Evolutionary conservation across 1,140 invertebrate species (phyloP).

Genomic region (Bombus huntii): DNA sequence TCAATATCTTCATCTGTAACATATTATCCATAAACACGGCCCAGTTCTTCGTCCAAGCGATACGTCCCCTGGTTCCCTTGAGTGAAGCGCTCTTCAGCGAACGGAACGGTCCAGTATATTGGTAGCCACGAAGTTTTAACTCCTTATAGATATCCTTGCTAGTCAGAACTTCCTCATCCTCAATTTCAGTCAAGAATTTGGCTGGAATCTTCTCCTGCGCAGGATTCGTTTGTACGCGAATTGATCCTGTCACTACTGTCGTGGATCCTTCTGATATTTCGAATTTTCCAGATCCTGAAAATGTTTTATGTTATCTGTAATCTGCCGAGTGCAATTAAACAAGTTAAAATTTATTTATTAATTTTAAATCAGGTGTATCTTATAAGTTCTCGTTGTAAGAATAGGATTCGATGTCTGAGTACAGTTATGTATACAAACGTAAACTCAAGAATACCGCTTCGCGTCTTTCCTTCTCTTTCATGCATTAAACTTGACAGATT

Average conservation of each 20-base stretch:
- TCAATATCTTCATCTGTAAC: slow-evolving; percentile 93
- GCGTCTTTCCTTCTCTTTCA: no score
- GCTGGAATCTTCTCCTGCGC: slow-evolving; percentile 71
- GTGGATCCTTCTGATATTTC: slow-evolving; percentile 89
- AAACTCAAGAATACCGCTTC: no score
- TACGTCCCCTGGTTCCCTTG: slow-evolving; percentile 81
- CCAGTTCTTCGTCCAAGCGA: slow-evolving; percentile 93
- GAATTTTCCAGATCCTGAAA: slow-evolving; percentile 77
- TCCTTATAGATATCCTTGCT: slow-evolving; percentile 96
- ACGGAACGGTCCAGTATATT: slow-evolving; percentile 92
- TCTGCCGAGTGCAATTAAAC: not conserved
- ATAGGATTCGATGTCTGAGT: no score
- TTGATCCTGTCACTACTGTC: slow-evolving; percentile 90
- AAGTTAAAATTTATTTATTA: not conserved
- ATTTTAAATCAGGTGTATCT: no score
- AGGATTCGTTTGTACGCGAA: slow-evolving; percentile 83
- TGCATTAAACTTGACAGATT: no score
- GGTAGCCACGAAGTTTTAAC: slow-evolving; percentile 93
- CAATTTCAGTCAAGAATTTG: slow-evolving; percentile 23
- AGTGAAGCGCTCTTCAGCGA: slow-evolving; percentile 83
- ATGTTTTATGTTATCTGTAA: not conserved
- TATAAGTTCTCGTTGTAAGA: no score
- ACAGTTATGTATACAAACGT: no score
- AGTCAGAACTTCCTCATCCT: slow-evolving; percentile 78
- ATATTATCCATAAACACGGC: slow-evolving; percentile 96